A percentile compares a stretch with the other conserved stretches of the same genome.
These are phyloP conservation scores for Troides helena DNA, from an alignment of 2,888 invertebrate genomes.

Conservation along the genomic window DNA sequence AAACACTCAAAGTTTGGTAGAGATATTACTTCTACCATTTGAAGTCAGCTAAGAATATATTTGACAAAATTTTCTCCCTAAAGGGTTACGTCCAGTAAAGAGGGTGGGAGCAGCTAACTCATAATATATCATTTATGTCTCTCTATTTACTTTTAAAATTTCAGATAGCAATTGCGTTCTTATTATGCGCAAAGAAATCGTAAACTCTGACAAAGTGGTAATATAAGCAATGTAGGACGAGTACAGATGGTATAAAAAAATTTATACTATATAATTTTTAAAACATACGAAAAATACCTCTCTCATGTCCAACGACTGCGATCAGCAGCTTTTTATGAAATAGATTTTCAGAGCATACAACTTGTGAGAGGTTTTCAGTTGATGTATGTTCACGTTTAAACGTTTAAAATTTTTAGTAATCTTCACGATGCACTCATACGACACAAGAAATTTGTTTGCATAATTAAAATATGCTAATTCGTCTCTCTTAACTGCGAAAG, in stretches of 20 bases:
- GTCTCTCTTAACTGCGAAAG: slow-evolving; percentile 23
- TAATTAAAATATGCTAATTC: slow-evolving; percentile 29
- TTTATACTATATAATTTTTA: neutral
- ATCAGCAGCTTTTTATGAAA: neutral
- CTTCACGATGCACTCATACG: slow-evolving; percentile 18
- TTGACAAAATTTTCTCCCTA: too few relatives aligned
- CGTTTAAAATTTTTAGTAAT: slow-evolving; percentile 8
- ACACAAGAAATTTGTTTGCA: slow-evolving; percentile 24
- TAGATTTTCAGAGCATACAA: neutral
- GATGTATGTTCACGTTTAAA: neutral
- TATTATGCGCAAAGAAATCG: too few relatives aligned
- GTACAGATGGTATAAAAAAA: too few relatives aligned
- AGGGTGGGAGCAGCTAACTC: too few relatives aligned
- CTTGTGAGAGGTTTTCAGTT: too few relatives aligned
- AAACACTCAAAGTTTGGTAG: too few relatives aligned
- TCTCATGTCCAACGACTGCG: neutral
- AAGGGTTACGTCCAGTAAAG: too few relatives aligned
- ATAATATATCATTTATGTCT: neutral
- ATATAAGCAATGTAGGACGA: too few relatives aligned
- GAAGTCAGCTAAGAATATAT: too few relatives aligned
- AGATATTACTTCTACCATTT: too few relatives aligned
- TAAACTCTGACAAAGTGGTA: too few relatives aligned
- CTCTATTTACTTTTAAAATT: neutral
- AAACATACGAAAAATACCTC: neutral
- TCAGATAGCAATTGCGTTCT: neutral